phyloP scores from a whole-genome alignment of 2,888 invertebrate species.

The Caenorhabditis sp. region DNA sequence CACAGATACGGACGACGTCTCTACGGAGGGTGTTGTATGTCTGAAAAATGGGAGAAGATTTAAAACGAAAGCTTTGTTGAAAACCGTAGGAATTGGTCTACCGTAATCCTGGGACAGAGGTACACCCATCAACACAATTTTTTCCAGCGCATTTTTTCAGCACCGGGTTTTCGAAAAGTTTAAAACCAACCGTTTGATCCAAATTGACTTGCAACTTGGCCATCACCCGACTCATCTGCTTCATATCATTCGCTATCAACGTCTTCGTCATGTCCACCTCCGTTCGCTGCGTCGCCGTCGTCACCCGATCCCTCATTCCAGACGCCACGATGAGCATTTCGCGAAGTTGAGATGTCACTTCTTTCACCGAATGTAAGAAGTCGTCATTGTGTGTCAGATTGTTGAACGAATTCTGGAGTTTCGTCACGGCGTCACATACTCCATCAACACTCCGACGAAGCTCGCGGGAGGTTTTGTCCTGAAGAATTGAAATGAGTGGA shows the following conservation, averaged over 20 bases:
- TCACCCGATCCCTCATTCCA: constrained; percentile 47
- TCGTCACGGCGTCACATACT: constrained; percentile 68
- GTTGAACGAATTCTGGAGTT: constrained; percentile 71
- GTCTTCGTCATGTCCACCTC: constrained; percentile 72
- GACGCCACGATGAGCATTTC: constrained; percentile 67
- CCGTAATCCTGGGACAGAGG: too few relatives aligned
- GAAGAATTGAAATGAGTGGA: background rate
- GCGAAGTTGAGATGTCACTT: constrained; percentile 65
- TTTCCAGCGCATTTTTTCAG: too few relatives aligned
- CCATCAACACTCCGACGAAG: constrained; percentile 54
- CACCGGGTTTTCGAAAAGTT: too few relatives aligned
- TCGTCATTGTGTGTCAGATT: constrained; percentile 71
- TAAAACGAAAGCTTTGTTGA: too few relatives aligned
- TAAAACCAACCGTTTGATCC: constrained; percentile 53
- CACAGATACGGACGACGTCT: constrained; percentile 73
- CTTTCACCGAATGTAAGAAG: constrained; percentile 65
- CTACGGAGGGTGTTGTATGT: constrained; percentile 69
- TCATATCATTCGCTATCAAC: constrained; percentile 75
- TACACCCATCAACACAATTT: background rate
- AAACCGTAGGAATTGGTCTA: too few relatives aligned
- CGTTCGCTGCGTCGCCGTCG: constrained; percentile 51
- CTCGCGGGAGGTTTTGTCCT: constrained; percentile 46
- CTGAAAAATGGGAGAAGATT: constrained; percentile 54
- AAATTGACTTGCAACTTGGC: constrained; percentile 63
- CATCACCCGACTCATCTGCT: constrained; percentile 75